These are phyloP conservation scores for Rhimphoctona megacephalus DNA, from an alignment of 2,888 invertebrate species.

Conservation along the genomic window DNA sequence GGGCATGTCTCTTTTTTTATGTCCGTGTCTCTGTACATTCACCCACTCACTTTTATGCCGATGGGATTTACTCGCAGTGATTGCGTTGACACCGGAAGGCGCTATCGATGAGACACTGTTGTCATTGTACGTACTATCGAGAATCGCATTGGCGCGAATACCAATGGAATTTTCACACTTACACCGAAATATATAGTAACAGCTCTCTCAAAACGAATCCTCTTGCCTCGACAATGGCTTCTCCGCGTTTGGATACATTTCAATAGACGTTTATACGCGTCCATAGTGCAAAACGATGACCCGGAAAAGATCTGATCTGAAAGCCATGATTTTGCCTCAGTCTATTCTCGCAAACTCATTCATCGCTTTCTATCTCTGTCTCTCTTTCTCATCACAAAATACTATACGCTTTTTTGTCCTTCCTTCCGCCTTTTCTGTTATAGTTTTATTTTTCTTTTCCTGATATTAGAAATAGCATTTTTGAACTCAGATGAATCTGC, in stretches of 20 bases:
- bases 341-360: constrained; percentile 16
- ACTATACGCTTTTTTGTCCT: neutral
- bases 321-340: constrained; percentile 26
- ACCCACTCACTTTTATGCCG: constrained; percentile 37
- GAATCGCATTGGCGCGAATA: constrained; percentile 25
- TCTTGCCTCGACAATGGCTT: constrained; percentile 39
- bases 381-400: neutral
- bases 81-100: constrained; percentile 61
- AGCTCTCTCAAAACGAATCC: constrained; percentile 8
- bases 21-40: neutral
- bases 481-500: too few species aligned
- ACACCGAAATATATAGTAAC: constrained; percentile 18
- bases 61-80: constrained; percentile 60
- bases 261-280: constrained; percentile 34
- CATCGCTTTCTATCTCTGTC: constrained; percentile 1
- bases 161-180: constrained; percentile 11
- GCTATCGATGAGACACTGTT: constrained; percentile 56
- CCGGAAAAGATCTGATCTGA: constrained; percentile 31
- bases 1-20: constrained; percentile 23
- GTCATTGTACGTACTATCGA: constrained; percentile 25
- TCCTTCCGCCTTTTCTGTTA: neutral
- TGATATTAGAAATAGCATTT: neutral
- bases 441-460: neutral
- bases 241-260: constrained; percentile 39
- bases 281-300: constrained; percentile 52